These are phyloP conservation scores for Phalanger gymnotis DNA, from an alignment of 2,797 vertebrate species.

Conservation along the genomic window DNA sequence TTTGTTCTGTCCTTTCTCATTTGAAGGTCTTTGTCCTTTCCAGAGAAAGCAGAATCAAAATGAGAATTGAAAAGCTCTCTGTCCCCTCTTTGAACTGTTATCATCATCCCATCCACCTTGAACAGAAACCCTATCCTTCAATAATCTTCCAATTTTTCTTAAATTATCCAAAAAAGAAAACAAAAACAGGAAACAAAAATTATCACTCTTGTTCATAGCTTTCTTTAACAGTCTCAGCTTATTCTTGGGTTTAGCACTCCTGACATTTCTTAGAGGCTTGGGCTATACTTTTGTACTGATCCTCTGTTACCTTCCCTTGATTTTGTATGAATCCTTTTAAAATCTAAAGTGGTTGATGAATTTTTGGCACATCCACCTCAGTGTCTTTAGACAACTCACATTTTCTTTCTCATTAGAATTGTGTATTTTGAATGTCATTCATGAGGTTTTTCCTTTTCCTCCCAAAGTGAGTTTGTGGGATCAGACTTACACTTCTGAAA, in stretches of 20 bases:
- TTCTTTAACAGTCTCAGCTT: not conserved
- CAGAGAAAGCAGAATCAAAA: not conserved
- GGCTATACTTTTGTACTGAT: not conserved
- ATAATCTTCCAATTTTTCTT: not conserved
- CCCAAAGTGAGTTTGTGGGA: not conserved
- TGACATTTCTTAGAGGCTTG: not conserved
- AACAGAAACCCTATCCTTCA: not conserved
- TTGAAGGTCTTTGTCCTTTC: not conserved
- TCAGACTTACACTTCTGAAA: not conserved
- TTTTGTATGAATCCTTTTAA: not conserved
- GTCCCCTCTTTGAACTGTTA: not conserved
- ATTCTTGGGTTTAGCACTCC: not conserved
- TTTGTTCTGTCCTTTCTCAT: not conserved
- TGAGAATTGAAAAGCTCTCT: not conserved
- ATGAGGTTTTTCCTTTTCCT: not conserved
- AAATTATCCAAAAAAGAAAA: too few species aligned
- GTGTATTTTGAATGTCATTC: not conserved
- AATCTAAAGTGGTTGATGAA: not conserved
- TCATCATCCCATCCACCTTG: not conserved
- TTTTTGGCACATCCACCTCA: not conserved
- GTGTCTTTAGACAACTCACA: not conserved
- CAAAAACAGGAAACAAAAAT: not conserved
- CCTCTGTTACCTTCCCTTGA: not conserved
- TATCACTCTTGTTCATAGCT: not conserved
- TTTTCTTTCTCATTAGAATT: not conserved